Conservation (phyloP, 2,888 invertebrate genomes). For the Rugalucina vietnamica region DNA sequence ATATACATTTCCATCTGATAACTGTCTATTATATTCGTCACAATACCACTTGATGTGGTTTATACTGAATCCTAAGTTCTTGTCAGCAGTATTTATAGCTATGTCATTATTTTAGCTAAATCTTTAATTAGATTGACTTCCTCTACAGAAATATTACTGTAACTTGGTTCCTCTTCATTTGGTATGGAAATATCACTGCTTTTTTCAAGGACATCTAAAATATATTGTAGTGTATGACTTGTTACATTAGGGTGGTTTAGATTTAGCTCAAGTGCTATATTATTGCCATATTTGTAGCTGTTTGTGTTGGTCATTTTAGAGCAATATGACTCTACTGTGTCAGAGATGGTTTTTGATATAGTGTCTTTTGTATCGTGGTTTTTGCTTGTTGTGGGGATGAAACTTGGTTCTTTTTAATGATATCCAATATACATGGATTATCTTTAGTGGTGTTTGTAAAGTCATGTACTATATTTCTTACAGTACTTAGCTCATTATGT, state of each 20-base stretch:
- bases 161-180: neutral
- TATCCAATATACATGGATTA: too few species aligned
- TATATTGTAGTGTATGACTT: neutral
- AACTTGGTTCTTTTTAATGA: too few species aligned
- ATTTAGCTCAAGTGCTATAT: neutral
- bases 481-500: too few species aligned
- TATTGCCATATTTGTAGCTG: neutral
- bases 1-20: neutral
- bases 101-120: neutral
- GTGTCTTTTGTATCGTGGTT: too few species aligned
- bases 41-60: neutral
- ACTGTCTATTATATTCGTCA: neutral
- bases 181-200: neutral
- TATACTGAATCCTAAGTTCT: neutral
- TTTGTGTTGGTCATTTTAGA: neutral
- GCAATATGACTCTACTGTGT: too few species aligned
- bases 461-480: too few species aligned
- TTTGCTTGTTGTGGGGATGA: too few species aligned
- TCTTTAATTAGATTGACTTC: neutral
- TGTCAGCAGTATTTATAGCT: neutral
- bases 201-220: neutral
- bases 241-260: neutral
- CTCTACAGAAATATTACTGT: neutral
- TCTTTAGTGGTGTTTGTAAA: too few species aligned
- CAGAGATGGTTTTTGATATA: too few species aligned